Base-by-base conservation (phyloP, 2,797 vertebrate species). In the Euthynnus affinis region DNA sequence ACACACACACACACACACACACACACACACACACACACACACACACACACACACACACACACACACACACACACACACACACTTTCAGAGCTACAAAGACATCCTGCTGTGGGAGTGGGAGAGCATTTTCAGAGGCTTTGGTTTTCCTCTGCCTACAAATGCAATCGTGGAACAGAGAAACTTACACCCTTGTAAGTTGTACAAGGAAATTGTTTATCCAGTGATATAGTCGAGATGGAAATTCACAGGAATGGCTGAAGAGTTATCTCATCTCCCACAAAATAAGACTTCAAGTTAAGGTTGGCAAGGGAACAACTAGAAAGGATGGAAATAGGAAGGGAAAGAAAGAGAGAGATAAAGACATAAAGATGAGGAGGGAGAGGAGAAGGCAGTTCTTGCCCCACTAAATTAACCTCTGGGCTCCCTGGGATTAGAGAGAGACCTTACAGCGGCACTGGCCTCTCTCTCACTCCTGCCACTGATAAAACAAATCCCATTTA, bases 401-500 rank as follows among this genome's bases (percentile, higher is more conserved):
- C 84, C 71, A 53, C 74, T 88, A 88, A 90, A 92, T 92, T 92
- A 90, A 92, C 91, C 91, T 91, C 71, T 78, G 60, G 80, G 65
- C 66, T 90, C 64, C 77, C 72, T 74, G 83, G 87, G 82, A 93
- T 89, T 85, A 86, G 73, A 87, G 63, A 42, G 74, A 89, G 84
- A 88, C 87, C 80, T 83, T 80, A 76, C 81, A 89, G 88, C 70
- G 64, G 79, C 46, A 62, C 79, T 62, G 46, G 57, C 57, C 83
- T 76, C 86, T 78, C 81, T 77, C 82, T 82, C 68, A 62, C 81
- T 66, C 44, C 81, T 76, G 81, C 56, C 76, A 83, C 68, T 71
- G 90, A 90, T 90, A 91, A 91, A 91, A 92, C 82, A 94, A 93
- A 93, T 92, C 89, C 90, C 89, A 93, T 92, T 93, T 91, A 84